Evolutionary conservation across 2,888 invertebrate genomes (phyloP).

Genomic region (Carabus problematicus): DNA sequence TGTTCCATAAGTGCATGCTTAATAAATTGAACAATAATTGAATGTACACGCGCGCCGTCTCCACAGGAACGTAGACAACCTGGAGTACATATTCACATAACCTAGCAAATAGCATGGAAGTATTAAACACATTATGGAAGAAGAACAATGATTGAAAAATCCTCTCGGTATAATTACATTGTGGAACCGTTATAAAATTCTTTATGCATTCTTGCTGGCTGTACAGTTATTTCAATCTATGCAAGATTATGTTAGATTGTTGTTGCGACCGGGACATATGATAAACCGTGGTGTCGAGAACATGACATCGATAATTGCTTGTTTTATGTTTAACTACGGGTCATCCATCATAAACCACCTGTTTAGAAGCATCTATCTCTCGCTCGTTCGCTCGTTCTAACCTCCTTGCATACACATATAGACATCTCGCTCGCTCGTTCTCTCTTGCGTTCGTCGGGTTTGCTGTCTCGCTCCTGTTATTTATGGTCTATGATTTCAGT

Average conservation of each 20-base stretch:
- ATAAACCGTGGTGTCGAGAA: slow-evolving; percentile 20
- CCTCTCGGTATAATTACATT: too few relatives aligned
- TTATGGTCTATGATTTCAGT: slow-evolving; percentile 39
- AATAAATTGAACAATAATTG: slow-evolving; percentile 13
- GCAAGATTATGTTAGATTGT: too few relatives aligned
- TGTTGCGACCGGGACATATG: background rate
- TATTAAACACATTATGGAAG: slow-evolving; percentile 6
- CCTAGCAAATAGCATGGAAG: background rate
- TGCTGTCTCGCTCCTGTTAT: slow-evolving; percentile 31
- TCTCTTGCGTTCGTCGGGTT: background rate
- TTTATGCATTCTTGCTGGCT: too few relatives aligned
- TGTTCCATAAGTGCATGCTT: slow-evolving; percentile 3
- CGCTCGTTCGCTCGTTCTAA: slow-evolving; percentile 14
- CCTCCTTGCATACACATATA: slow-evolving; percentile 1
- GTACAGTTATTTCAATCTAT: too few relatives aligned
- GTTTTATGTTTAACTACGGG: slow-evolving; percentile 53
- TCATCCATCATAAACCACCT: slow-evolving; percentile 59
- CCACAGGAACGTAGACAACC: too few relatives aligned
- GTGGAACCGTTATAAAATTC: too few relatives aligned
- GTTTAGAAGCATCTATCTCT: slow-evolving; percentile 49
- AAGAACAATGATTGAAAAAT: too few relatives aligned
- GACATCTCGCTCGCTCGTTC: slow-evolving; percentile 2
- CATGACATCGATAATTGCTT: slow-evolving; percentile 54
- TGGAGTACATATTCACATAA: too few relatives aligned
- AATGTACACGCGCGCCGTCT: too few relatives aligned